These are phyloP conservation scores for Druceiella hillmani DNA, from an alignment of 2,888 invertebrate species.

Conservation along the genomic window DNA sequence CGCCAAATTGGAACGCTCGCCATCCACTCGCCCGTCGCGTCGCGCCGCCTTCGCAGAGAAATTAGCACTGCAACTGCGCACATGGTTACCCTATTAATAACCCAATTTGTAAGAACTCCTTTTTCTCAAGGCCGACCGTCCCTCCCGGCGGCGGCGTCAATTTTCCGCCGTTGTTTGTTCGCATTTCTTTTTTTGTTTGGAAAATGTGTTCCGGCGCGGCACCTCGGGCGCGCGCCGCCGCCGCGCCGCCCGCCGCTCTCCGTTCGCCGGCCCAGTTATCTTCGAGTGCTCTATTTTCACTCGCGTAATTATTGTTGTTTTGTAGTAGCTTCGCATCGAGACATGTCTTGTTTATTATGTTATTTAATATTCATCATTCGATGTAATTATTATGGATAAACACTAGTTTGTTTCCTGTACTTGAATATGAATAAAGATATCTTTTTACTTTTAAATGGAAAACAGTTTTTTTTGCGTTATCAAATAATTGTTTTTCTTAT, in stretches of 20 bases:
- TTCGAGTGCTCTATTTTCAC: neutral
- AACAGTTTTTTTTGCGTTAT: no score
- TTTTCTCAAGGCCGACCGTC: conserved; percentile 54
- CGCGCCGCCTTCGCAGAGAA: conserved; percentile 35
- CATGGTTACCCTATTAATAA: conserved; percentile 40
- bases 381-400: no score
- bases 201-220: conserved; percentile 33
- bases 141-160: conserved; percentile 53
- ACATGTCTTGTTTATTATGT: no score
- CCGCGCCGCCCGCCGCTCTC: conserved; percentile 26
- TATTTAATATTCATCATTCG: no score
- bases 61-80: conserved; percentile 29
- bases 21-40: conserved; percentile 36
- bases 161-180: conserved; percentile 54
- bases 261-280: conserved; percentile 3
- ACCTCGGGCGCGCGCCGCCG: neutral
- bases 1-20: no score
- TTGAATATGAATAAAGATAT: no score
- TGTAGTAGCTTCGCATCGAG: no score
- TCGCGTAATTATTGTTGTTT: no score
- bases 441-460: no score
- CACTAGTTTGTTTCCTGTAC: no score
- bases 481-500: no score
- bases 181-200: conserved; percentile 52
- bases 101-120: conserved; percentile 56